Evolutionary conservation across 23 tunicate species (phyloP).

Genomic region (Trididemnum miniatum): DNA sequence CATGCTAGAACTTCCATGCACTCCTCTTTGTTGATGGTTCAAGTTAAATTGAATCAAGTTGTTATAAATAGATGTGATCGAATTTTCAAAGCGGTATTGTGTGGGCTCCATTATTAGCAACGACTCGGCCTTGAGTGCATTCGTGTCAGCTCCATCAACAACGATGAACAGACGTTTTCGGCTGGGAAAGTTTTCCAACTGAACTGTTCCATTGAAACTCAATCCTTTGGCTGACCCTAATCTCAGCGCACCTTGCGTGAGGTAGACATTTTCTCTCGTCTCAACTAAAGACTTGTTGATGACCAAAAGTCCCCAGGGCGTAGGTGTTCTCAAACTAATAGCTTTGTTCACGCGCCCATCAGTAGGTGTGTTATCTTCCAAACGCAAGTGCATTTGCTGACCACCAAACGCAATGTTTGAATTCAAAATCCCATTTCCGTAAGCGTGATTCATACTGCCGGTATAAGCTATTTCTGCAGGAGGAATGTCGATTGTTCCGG

Average conservation of each 20-base stretch:
- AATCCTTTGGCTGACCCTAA: conserved; percentile 30
- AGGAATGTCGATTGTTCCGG: conserved; percentile 24
- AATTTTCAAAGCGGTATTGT: conserved; percentile 1
- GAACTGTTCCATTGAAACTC: not conserved
- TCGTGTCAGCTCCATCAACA: conserved; percentile 19
- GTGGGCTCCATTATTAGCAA: not conserved
- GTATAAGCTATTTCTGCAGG: conserved; percentile 25
- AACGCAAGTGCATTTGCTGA: conserved; percentile 10
- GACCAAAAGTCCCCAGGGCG: conserved; percentile 59
- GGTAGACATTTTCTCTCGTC: conserved; percentile 34
- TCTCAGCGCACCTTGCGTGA: not conserved
- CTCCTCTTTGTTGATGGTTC: conserved; percentile 28
- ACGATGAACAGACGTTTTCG: conserved; percentile 24
- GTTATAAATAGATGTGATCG: conserved; percentile 32
- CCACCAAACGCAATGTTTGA: not conserved
- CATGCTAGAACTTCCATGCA: not conserved
- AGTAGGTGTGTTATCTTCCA: conserved; percentile 20
- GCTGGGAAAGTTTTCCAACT: conserved; percentile 28
- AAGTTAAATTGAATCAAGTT: conserved; percentile 10
- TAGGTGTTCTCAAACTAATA: conserved; percentile 31
- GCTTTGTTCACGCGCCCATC: conserved; percentile 24
- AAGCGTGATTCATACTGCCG: conserved; percentile 17
- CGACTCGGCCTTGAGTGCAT: not conserved
- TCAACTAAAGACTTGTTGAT: conserved; percentile 13
- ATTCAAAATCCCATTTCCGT: not conserved